Evolutionary conservation across 1,140 invertebrate species (phyloP), one percentile per base, ranked within the genome.

Genomic region (Xylocopa sonorina): DNA sequence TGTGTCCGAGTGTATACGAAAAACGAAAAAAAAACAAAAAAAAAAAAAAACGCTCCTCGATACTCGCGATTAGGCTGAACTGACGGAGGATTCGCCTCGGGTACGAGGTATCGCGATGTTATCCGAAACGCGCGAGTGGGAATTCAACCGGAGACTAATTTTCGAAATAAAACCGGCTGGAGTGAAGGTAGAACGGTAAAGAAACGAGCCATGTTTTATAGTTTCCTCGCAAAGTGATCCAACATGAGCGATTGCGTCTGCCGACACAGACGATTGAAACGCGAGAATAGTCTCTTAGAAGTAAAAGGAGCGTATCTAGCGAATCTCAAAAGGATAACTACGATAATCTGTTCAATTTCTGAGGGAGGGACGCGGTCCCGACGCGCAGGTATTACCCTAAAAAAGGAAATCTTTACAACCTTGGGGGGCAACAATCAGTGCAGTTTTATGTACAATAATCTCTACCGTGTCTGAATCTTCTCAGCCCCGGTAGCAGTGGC

Each of bases 381-480:
- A 60, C 32, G 73, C 60, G 71, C 66, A 29, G 29, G 50, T 51
- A 53, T 64, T 58, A 21, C 27, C 62, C 50, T 71, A 71, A 82
- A 72, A 67, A 75, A 55, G 34, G 58, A 77, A 51, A 79, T 76
- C 66, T 82, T 85, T 85, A 82, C 80, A 85, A 75, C 83, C 74
- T 66, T 63, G 62, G 55, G 48, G 43, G 66, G 82, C 50, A 84
- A 85, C 79, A 74, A 82, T 85, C 77, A 62, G 83, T 46, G 83
- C 57, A 71, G 64, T 71, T 85, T 85, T 85, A 85, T 85, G 53
- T 85, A 85, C 83, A 85, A 78, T 76, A 78, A 73, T 76, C 55
- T 46, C 82, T 29, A 63, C 53, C 55, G 68, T 43, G 32, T 14
- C 32, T 58, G 66, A 69, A 84, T 81, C 62, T 75, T 67, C 68